These are phyloP conservation scores for Gymnosoma rotundatum DNA, from an alignment of 2,888 invertebrate species.

Conservation along the genomic window DNA sequence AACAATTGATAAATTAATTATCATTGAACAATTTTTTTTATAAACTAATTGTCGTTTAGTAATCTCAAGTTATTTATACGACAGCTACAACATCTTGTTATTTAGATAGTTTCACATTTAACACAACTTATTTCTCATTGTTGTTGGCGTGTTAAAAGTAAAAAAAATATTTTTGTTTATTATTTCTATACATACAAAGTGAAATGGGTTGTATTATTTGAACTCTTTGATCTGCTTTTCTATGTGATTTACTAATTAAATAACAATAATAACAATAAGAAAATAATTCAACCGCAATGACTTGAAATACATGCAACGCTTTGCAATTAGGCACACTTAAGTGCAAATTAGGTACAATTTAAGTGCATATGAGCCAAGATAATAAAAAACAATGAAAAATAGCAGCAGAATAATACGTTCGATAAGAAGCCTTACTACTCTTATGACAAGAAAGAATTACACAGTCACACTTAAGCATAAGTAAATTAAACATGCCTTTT, in stretches of 20 bases:
- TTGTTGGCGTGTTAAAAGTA: no score
- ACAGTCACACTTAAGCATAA: conserved; percentile 1
- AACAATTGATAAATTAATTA: no score
- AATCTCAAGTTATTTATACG: no score
- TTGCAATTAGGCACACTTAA: conserved; percentile 58
- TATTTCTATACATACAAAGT: not conserved
- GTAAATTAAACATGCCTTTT: not conserved
- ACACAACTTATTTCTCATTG: no score
- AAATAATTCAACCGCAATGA: conserved; percentile 30
- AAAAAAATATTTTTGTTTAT: not conserved
- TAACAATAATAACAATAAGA: conserved; percentile 1
- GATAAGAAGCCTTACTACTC: conserved; percentile 47
- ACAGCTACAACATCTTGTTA: no score
- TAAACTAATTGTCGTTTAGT: no score
- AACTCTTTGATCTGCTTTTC: conserved; percentile 57
- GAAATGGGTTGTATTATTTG: conserved; percentile 60
- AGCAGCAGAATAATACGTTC: conserved; percentile 28
- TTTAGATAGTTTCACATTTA: no score
- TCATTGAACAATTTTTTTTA: no score
- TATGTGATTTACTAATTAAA: conserved; percentile 10
- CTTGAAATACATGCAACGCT: conserved; percentile 42
- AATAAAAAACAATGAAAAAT: conserved; percentile 18
- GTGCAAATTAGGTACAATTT: conserved; percentile 69
- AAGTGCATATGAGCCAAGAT: conserved; percentile 68
- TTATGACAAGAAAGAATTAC: conserved; percentile 39